Percentiles rank a stretch among this genome's conserved stretches.
Conservation (phyloP, 1,140 invertebrate genomes). For the Armadillidium nasatum region DNA sequence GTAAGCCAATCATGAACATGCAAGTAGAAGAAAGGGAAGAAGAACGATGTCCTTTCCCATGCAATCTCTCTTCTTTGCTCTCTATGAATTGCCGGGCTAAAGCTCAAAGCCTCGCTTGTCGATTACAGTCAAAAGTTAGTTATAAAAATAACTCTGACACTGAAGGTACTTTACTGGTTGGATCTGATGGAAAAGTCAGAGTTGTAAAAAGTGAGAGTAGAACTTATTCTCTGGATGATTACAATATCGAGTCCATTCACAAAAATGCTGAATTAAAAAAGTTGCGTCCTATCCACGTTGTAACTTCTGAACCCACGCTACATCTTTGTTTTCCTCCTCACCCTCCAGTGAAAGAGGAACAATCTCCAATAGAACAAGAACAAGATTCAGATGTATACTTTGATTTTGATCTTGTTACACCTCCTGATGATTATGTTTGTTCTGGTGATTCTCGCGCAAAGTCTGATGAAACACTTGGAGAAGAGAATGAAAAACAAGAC, state of each 20-base stretch:
- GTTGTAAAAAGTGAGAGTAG: conserved; percentile 32
- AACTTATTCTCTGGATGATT: conserved; percentile 32
- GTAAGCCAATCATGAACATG: background rate
- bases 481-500: conserved; percentile 35
- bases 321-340: conserved; percentile 32
- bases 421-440: conserved; percentile 26
- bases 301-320: conserved; percentile 42
- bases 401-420: conserved; percentile 42
- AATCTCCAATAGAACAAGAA: conserved; percentile 29
- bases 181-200: conserved; percentile 26
- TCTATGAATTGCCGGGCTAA: conserved; percentile 68
- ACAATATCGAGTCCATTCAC: conserved; percentile 13
- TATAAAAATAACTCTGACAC: conserved; percentile 17
- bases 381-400: conserved; percentile 43
- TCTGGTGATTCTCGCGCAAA: conserved; percentile 26
- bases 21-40: background rate
- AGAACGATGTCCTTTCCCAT: conserved; percentile 46
- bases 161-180: conserved; percentile 28
- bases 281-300: conserved; percentile 40
- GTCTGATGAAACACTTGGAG: background rate
- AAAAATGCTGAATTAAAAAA: conserved; percentile 1
- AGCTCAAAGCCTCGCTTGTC: conserved; percentile 70
- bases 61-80: conserved; percentile 55
- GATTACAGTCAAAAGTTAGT: conserved; percentile 60
- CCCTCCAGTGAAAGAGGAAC: conserved; percentile 28